Evolutionary conservation across 2,888 invertebrate species (phyloP).

Genomic region (Helicoverpa assulta): DNA sequence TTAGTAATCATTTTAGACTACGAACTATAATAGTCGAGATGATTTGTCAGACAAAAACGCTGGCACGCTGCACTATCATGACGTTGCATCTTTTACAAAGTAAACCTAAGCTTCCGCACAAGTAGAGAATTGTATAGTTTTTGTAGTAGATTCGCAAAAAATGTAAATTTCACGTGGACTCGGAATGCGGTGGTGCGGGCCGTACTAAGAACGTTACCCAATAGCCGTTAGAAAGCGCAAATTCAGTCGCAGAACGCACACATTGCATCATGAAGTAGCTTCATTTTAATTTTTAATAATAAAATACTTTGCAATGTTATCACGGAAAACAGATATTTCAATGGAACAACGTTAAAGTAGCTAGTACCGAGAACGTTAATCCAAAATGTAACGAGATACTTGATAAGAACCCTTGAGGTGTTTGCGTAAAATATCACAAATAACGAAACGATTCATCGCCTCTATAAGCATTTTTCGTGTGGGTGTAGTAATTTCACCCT

Average conservation of each 20-base stretch:
- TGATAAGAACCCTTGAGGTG: conserved; percentile 23
- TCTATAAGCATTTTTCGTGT: conserved; percentile 68
- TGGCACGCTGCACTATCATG: conserved; percentile 35
- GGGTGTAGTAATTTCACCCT: conserved; percentile 71
- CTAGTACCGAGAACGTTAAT: background rate
- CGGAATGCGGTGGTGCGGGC: conserved; percentile 71
- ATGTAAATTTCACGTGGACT: conserved; percentile 63
- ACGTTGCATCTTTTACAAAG: conserved; percentile 30
- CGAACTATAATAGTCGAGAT: conserved; percentile 20
- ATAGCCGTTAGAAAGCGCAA: conserved; percentile 83
- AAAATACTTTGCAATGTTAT: conserved; percentile 8
- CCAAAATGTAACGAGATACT: conserved; percentile 15
- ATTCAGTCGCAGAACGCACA: conserved; percentile 78
- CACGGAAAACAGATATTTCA: background rate
- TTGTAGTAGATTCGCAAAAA: conserved; percentile 58
- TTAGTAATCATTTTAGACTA: background rate
- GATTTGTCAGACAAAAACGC: conserved; percentile 18
- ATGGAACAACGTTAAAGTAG: too few species aligned
- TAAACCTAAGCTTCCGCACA: conserved; percentile 18
- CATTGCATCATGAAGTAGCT: conserved; percentile 77
- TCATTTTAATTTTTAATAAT: conserved; percentile 43
- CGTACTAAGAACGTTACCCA: conserved; percentile 78
- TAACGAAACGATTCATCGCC: conserved; percentile 65
- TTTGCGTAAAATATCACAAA: conserved; percentile 45
- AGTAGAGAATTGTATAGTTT: conserved; percentile 8